phyloP scores from a whole-genome alignment of 2,888 invertebrate species.

The Agrotis clavis region DNA sequence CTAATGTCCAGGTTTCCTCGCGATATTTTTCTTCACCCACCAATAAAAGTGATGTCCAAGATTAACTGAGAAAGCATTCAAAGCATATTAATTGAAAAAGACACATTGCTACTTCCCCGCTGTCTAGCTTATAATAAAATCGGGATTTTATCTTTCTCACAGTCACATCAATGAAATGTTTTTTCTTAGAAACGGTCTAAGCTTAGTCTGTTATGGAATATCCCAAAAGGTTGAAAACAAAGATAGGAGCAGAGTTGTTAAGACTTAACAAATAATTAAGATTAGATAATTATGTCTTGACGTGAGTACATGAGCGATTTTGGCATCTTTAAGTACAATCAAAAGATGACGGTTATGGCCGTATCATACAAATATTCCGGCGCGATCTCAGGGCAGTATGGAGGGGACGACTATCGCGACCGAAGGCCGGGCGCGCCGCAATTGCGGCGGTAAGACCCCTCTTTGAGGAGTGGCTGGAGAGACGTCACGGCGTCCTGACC shows the following conservation, averaged over 20 bases:
- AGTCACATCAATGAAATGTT: neutral
- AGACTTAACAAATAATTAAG: constrained; percentile 53
- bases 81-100: no score
- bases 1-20: no score
- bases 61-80: no score
- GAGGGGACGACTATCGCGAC: no score
- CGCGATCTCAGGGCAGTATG: no score
- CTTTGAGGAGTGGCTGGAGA: no score
- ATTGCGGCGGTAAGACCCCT: no score
- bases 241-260: constrained; percentile 34
- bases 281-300: constrained; percentile 46
- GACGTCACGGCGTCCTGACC: no score
- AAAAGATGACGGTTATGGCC: neutral
- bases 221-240: constrained; percentile 40
- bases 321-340: constrained; percentile 23
- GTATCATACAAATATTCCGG: constrained; percentile 1
- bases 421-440: no score
- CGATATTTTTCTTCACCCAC: no score
- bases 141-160: neutral
- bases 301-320: constrained; percentile 25
- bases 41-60: no score
- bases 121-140: neutral
- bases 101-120: no score
- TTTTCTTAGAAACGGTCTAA: neutral
- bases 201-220: constrained; percentile 38